Base-by-base conservation (phyloP, 2,797 vertebrate species). In the Gadopsis bispinosus region DNA sequence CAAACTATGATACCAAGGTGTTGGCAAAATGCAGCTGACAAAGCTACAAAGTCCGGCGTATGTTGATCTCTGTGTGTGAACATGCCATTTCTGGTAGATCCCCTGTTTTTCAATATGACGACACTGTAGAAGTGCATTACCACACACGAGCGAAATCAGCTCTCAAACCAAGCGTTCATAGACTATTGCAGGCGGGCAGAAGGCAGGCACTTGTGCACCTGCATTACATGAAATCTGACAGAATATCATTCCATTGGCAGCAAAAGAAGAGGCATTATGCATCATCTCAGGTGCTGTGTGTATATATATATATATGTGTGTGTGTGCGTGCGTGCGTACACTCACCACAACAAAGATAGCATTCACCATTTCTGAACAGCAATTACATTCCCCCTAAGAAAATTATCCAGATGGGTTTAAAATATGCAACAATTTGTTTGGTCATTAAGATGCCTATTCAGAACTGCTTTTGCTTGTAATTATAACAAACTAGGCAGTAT, bases 381-480 rank as follows among this genome's bases (percentile, higher is more conserved):
- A 94, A 94, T 95, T 95, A 93, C 80, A 83, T 91, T 84, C 83
- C 88, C 89, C 77, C 63, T 51, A 89, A 89, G 93, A 92, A 94
- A 94, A 93, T 89, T 56, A 87, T 85, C 87, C 88, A 94, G 93
- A 95, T 94, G 91, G 91, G 90, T 91, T 90, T 91, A 88, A 93
- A 94, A 94, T 92, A 91, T 87, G 91, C 92, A 92, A 90, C 88
- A 93, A 92, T 94, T 93, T 93, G 90, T 93, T 92, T 92, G 89
- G 89, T 92, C 91, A 94, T 95, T 95, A 94, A 92, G 90, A 89
- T 73, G 88, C 82, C 90, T 87, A 91, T 91, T 91, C 90, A 87
- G 60, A 91, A 80, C 88, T 92, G 92, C 84, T 87, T 88, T 91
- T 91, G 88, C 92, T 79, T 84, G 90, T 92, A 90, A 95, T 95